These are phyloP conservation scores for Megaceryle torquata DNA, from an alignment of 2,113 vertebrate species.

Conservation along the genomic window DNA sequence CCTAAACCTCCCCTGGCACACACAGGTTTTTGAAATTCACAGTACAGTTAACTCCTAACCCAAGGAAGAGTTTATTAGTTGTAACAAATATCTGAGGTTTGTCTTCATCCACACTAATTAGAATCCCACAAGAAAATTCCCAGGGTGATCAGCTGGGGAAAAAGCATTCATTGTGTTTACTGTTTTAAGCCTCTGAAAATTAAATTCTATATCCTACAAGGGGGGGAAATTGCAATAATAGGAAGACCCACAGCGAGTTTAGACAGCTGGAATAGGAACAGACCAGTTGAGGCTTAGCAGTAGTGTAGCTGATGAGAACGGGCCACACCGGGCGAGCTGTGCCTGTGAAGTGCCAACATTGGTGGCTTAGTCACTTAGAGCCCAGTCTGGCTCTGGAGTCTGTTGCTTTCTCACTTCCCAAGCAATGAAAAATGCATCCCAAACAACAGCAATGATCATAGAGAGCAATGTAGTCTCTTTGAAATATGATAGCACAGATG, in stretches of 20 bases:
- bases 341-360: not conserved
- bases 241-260: not conserved
- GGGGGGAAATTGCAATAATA: not conserved
- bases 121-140: slow-evolving; percentile 27
- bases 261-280: not conserved
- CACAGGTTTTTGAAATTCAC: not conserved
- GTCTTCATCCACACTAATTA: slow-evolving; percentile 25
- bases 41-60: slow-evolving; percentile 28
- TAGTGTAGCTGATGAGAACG: not conserved
- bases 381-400: not conserved
- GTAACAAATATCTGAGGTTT: not conserved
- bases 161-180: not conserved
- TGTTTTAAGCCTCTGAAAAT: slow-evolving; percentile 36
- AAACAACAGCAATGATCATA: not conserved
- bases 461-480: not conserved
- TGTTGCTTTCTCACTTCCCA: not conserved
- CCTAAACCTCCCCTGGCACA: not conserved
- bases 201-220: not conserved
- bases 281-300: not conserved
- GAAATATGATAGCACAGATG: slow-evolving; percentile 3
- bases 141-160: not conserved
- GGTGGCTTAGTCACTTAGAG: not conserved
- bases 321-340: not conserved
- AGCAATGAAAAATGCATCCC: not conserved
- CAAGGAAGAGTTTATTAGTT: slow-evolving; percentile 20